Base-by-base conservation (phyloP, 1,140 invertebrate species). In the Sitobion miscanthi region DNA sequence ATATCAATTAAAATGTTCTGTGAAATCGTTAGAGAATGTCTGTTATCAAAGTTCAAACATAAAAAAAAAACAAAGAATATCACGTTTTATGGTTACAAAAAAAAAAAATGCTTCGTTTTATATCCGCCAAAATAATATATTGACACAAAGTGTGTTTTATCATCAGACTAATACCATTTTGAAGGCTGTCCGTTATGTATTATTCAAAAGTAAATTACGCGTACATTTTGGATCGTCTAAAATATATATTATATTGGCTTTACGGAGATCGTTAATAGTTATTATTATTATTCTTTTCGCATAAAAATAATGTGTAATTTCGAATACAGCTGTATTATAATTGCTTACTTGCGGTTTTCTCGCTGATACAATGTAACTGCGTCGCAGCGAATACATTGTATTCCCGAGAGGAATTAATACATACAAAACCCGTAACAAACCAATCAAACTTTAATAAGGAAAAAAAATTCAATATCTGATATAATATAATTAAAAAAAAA, bases 371-470 rank as follows among this genome's bases (percentile, higher is more conserved):
- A 35, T 88, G 77, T 83, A 83, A 83, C 17, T 83, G 21, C 17
- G 1, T 52, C 47, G 85, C 14, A 11, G 42, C 1, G 47, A 88
- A 49, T 52, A 52, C n/a, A n/a, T n/a, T 7, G 47, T 88, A 49
- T 88, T 49, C 47, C 25, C 86, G 17, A 35, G 86, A n/a, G 86
- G 20, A 49, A 49, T 49, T 88, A 88, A 88, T 21, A 8, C 86
- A 30, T 2, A n/a, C 47, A n/a, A 49, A 88, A 49, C 17, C 47
- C 30, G 6, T 47, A 8, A 88, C 86, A 9, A 45, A 52, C 47
- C 45, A 49, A 88, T 88, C 47, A 88, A 49, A 88, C 30, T 88
- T 88, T 52, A 49, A 88, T 49, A 88, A 49, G 86, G n/a, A 88
- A 49, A 45, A 69, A 49, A 23, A 49, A 88, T 88, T 35, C 17